A percentile compares a stretch with the other conserved stretches of the same genome.
phyloP scores from a whole-genome alignment of 1,140 invertebrate genomes.

The Megalonaias nervosa region DNA sequence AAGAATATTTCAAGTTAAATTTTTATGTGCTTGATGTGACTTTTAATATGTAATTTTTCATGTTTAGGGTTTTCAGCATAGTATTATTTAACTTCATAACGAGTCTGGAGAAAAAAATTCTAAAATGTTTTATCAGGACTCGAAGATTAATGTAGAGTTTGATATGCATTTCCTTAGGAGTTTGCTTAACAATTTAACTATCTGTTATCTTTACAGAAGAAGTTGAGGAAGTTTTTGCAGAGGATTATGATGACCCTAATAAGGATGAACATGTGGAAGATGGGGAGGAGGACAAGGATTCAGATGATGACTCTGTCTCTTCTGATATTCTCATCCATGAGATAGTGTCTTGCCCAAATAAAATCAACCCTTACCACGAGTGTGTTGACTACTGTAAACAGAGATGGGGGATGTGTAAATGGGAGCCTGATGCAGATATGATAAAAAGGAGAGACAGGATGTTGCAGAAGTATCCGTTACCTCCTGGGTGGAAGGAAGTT shows the following conservation, averaged over 20 bases:
- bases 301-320: constrained; percentile 8
- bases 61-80: too few species aligned
- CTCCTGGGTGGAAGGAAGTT: constrained; percentile 92
- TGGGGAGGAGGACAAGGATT: constrained; percentile 18
- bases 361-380: constrained; percentile 95
- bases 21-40: too few species aligned
- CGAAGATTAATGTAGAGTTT: too few species aligned
- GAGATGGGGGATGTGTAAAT: constrained; percentile 85
- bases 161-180: too few species aligned
- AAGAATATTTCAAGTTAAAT: too few species aligned
- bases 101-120: too few species aligned
- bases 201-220: constrained; percentile 51
- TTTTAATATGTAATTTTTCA: too few species aligned
- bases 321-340: constrained; percentile 19
- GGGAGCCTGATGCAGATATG: constrained; percentile 57
- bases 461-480: constrained; percentile 91
- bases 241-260: constrained; percentile 68
- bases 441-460: constrained; percentile 72
- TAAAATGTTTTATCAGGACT: too few species aligned
- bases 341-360: constrained; percentile 87
- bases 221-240: constrained; percentile 74
- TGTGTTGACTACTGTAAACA: constrained; percentile 92
- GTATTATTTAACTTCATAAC: too few species aligned
- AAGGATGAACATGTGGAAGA: constrained; percentile 42
- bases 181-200: too few species aligned